Conservation (phyloP, 1,140 invertebrate genomes). For the Diabrotica virgifera region DNA sequence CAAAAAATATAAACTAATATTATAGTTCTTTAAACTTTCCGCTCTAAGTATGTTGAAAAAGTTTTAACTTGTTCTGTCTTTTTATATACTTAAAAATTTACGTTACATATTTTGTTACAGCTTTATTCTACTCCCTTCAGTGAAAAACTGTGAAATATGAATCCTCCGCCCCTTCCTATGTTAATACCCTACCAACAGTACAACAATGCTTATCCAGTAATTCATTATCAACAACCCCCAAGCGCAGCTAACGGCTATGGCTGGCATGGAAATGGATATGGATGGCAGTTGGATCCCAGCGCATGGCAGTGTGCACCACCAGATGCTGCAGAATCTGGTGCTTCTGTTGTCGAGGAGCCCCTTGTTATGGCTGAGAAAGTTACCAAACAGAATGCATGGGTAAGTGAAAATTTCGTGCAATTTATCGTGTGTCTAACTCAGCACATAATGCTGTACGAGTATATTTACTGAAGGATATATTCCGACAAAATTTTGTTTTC, state of each 20-base stretch:
- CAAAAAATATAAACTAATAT: too few species aligned
- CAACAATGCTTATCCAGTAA: constrained; percentile 41
- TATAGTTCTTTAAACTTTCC: too few species aligned
- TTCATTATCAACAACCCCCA: constrained; percentile 43
- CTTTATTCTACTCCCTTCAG: not conserved
- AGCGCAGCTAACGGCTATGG: constrained; percentile 45
- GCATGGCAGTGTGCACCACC: constrained; percentile 36
- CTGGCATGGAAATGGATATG: constrained; percentile 47
- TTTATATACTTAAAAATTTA: too few species aligned
- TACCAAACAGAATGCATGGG: constrained; percentile 37
- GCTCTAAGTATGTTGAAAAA: too few species aligned
- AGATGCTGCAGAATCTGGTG: constrained; percentile 22
- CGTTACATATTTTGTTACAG: constrained; percentile 11
- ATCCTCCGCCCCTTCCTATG: constrained; percentile 18
- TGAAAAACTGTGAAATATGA: not conserved
- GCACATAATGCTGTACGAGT: too few species aligned
- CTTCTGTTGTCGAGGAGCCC: constrained; percentile 36
- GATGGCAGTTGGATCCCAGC: constrained; percentile 45
- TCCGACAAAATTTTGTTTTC: too few species aligned
- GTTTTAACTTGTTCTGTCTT: too few species aligned
- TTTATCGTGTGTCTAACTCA: not conserved
- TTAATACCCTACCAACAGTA: constrained; percentile 40
- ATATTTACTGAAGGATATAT: too few species aligned
- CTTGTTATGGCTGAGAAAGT: constrained; percentile 39
- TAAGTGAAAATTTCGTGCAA: constrained; percentile 23